Conservation (phyloP, 2,113 vertebrate genomes). For the Protomyctophum bolini region DNA sequence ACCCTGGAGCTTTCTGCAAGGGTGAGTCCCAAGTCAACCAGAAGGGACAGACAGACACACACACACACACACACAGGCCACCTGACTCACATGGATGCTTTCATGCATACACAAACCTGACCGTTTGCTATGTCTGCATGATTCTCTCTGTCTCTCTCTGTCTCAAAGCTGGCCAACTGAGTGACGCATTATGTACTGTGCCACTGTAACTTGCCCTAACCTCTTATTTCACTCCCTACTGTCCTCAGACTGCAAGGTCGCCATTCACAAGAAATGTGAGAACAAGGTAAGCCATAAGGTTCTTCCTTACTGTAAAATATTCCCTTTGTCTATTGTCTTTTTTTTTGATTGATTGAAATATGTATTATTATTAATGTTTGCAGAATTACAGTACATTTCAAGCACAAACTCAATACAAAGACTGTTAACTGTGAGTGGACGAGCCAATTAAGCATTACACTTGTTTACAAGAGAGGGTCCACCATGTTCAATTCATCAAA, state of each 20-base stretch:
- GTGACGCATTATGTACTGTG: neutral
- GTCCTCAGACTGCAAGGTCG: conserved; percentile 65
- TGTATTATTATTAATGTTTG: no score
- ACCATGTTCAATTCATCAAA: no score
- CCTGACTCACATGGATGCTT: neutral
- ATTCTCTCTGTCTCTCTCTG: neutral
- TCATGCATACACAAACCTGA: neutral
- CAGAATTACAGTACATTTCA: no score
- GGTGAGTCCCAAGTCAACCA: conserved; percentile 56
- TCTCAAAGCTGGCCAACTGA: neutral
- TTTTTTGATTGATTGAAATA: no score
- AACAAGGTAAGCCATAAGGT: conserved; percentile 52
- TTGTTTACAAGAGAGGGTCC: no score
- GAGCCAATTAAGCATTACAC: no score
- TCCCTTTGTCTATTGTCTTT: neutral
- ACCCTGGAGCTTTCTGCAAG: conserved; percentile 59
- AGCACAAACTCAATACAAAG: no score
- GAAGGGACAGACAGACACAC: conserved; percentile 17
- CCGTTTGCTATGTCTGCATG: conserved; percentile 1
- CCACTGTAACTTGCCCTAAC: neutral
- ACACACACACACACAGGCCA: neutral
- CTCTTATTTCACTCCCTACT: conserved; percentile 7
- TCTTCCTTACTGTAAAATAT: neutral
- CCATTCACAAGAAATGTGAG: conserved; percentile 65
- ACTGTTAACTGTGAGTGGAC: no score